Conservation (phyloP, 2,888 invertebrate species). For the Cephus spinipes region DNA sequence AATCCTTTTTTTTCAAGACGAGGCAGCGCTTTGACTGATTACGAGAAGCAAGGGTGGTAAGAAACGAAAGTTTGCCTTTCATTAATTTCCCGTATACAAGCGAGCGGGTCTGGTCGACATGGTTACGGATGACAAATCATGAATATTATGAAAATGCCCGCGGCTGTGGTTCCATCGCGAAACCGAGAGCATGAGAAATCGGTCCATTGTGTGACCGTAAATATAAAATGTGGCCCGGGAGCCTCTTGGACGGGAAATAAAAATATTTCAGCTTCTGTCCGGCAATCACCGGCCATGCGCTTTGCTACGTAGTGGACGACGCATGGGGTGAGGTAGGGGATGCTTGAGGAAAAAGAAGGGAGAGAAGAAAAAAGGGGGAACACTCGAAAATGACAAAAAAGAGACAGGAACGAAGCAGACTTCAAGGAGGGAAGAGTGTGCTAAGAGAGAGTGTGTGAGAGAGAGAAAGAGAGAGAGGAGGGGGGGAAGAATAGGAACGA, state of each 20-base stretch:
- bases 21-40: background rate
- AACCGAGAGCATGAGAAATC: slow-evolving; percentile 48
- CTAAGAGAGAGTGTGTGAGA: slow-evolving; percentile 8
- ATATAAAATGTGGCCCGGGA: slow-evolving; percentile 32
- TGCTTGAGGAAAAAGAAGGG: slow-evolving; percentile 7
- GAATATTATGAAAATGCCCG: slow-evolving; percentile 40
- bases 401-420: background rate
- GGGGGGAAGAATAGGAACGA: slow-evolving; percentile 26
- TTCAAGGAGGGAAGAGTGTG: background rate
- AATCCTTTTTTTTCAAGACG: background rate
- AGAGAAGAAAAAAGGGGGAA: slow-evolving; percentile 19
- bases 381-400: slow-evolving; percentile 2
- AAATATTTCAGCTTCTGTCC: slow-evolving; percentile 37
- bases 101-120: background rate
- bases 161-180: slow-evolving; percentile 25
- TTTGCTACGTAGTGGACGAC: background rate
- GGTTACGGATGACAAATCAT: slow-evolving; percentile 43
- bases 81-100: slow-evolving; percentile 3
- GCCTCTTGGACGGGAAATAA: slow-evolving; percentile 35
- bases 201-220: slow-evolving; percentile 42
- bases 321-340: slow-evolving; percentile 7
- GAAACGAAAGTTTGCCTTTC: background rate
- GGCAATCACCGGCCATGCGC: slow-evolving; percentile 42
- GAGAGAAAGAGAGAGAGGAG: background rate
- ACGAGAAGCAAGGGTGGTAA: background rate